Percentiles rank a stretch among this genome's conserved stretches.
These are phyloP conservation scores for Pandion haliaetus DNA, from an alignment of 2,113 vertebrate genomes.

Conservation along the genomic window DNA sequence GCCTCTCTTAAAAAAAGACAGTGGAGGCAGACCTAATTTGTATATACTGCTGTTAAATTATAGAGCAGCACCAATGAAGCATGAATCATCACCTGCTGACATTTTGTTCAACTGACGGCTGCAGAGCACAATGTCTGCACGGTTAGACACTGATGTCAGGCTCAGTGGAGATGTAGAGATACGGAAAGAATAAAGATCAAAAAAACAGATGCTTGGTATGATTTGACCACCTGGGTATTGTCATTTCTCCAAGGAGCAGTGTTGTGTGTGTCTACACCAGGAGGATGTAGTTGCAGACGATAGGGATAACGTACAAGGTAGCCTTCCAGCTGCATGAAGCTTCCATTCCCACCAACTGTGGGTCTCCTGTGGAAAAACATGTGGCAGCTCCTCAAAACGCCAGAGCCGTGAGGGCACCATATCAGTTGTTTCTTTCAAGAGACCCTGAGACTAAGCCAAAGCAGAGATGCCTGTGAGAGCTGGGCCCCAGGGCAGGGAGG, in stretches of 20 bases:
- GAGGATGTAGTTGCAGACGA: background rate
- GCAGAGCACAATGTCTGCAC: background rate
- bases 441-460: background rate
- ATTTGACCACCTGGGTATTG: background rate
- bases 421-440: background rate
- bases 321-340: background rate
- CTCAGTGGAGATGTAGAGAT: background rate
- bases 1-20: background rate
- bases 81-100: slow-evolving; percentile 19
- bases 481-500: background rate
- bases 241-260: background rate
- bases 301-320: background rate
- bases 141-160: background rate
- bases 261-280: background rate
- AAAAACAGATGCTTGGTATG: background rate
- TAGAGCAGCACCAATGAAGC: background rate
- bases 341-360: background rate
- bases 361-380: background rate
- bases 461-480: background rate
- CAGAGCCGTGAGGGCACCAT: background rate
- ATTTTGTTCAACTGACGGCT: background rate
- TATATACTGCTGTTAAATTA: background rate
- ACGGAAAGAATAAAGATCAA: background rate
- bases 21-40: background rate
- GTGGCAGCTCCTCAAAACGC: background rate